Conservation (phyloP, 2,797 vertebrate species). For the Poecilia picta region DNA sequence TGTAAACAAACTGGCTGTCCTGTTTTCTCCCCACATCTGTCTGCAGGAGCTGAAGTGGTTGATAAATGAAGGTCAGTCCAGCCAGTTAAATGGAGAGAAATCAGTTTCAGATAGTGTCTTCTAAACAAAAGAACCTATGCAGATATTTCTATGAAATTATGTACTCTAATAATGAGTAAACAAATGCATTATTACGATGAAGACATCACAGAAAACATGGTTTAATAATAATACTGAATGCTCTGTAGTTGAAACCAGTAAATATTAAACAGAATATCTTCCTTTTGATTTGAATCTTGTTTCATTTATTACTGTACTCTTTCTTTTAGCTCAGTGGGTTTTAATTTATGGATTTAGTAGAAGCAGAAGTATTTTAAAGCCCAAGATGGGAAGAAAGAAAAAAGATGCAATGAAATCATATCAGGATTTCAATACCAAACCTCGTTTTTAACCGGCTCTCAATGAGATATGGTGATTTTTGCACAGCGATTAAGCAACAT, state of each 20-base stretch:
- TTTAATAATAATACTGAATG: neutral
- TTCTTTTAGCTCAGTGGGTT: neutral
- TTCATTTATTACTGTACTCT: neutral
- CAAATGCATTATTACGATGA: neutral
- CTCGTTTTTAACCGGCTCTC: neutral
- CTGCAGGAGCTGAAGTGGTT: conserved; percentile 67
- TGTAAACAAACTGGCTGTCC: conserved; percentile 70
- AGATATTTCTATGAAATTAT: neutral
- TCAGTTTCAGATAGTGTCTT: neutral
- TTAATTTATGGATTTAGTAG: neutral
- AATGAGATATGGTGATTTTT: neutral
- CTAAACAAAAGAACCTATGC: neutral
- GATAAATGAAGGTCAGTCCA: conserved; percentile 72
- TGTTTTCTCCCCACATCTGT: conserved; percentile 61
- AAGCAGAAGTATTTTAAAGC: neutral
- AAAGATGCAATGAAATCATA: neutral
- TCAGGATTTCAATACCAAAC: neutral
- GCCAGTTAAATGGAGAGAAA: conserved; percentile 3
- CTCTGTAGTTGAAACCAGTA: neutral
- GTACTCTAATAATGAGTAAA: neutral
- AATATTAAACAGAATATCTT: neutral
- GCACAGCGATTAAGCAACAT: neutral
- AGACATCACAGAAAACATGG: neutral
- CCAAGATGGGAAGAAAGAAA: neutral
- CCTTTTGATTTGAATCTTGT: neutral